Conservation (phyloP, 2,113 vertebrate species). For the Odocoileus virginianus region DNA sequence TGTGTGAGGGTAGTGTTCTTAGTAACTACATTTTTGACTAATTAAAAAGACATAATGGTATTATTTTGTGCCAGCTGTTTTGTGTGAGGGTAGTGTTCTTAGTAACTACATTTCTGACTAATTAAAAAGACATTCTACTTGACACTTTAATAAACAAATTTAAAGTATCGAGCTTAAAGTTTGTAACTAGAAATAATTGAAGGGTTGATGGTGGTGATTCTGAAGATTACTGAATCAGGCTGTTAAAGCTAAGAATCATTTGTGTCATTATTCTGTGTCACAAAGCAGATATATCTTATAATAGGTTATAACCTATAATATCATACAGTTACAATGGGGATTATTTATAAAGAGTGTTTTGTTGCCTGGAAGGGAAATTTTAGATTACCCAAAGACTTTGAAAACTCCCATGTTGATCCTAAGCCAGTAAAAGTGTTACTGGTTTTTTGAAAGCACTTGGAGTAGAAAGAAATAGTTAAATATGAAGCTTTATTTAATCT, state of each 20-base stretch:
- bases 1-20: not conserved
- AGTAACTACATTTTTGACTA: too few relatives aligned
- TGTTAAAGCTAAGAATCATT: not conserved
- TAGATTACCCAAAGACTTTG: not conserved
- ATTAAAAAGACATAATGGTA: too few relatives aligned
- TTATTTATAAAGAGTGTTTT: not conserved
- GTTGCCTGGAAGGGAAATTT: not conserved
- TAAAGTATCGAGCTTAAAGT: not conserved
- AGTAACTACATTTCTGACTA: not conserved
- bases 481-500: not conserved
- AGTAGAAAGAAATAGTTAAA: not conserved
- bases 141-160: not conserved
- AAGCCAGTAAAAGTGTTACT: not conserved
- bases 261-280: not conserved
- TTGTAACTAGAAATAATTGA: not conserved
- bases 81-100: too few relatives aligned
- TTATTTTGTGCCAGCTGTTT: too few relatives aligned
- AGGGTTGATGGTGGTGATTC: not conserved
- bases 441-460: not conserved
- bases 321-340: not conserved
- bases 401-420: not conserved
- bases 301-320: not conserved
- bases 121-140: not conserved
- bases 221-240: not conserved
- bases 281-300: not conserved